Percentiles rank a stretch among this genome's conserved stretches.
Conservation (phyloP, 2,888 invertebrate genomes). For the Cephonodes hylas region DNA sequence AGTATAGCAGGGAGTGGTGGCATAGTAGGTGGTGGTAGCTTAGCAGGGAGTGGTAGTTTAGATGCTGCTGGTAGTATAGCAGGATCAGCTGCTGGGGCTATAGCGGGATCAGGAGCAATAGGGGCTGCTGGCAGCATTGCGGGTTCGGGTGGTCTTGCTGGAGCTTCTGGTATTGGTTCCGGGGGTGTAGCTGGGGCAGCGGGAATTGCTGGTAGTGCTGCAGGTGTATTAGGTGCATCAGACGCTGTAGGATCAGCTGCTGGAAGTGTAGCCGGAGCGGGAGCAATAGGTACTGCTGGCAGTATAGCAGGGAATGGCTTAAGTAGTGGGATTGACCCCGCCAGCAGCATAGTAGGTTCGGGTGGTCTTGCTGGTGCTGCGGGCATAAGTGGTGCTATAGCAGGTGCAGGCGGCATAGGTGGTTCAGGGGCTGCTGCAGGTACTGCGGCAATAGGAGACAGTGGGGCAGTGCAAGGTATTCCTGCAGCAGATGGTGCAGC, state of each 20-base stretch:
- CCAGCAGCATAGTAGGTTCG: not conserved
- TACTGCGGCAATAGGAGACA: not conserved
- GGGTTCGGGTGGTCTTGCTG: not conserved
- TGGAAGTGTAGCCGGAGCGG: not conserved
- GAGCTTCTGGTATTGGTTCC: not conserved
- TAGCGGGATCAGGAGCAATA: slow-evolving; percentile 17
- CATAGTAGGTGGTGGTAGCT: slow-evolving; percentile 10
- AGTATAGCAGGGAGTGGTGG: not conserved
- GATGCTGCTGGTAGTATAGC: slow-evolving; percentile 10
- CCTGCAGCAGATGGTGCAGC: not conserved
- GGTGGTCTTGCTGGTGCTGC: not conserved
- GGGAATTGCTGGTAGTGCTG: not conserved
- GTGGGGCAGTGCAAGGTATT: not conserved
- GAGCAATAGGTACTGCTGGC: not conserved
- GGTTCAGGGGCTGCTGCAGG: not conserved
- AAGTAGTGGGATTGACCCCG: not conserved
- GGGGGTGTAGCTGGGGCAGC: not conserved
- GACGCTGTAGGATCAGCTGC: not conserved
- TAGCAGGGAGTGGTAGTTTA: slow-evolving; percentile 18
- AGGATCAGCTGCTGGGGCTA: slow-evolving; percentile 21
- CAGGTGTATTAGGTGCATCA: not conserved
- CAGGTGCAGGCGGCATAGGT: not conserved
- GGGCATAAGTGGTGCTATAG: not conserved
- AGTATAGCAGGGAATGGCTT: not conserved
- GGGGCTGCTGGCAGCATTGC: not conserved